Evolutionary conservation across 2,888 invertebrate species (phyloP), one percentile per base, ranked within the genome.

Genomic region (Macropis europaea): DNA sequence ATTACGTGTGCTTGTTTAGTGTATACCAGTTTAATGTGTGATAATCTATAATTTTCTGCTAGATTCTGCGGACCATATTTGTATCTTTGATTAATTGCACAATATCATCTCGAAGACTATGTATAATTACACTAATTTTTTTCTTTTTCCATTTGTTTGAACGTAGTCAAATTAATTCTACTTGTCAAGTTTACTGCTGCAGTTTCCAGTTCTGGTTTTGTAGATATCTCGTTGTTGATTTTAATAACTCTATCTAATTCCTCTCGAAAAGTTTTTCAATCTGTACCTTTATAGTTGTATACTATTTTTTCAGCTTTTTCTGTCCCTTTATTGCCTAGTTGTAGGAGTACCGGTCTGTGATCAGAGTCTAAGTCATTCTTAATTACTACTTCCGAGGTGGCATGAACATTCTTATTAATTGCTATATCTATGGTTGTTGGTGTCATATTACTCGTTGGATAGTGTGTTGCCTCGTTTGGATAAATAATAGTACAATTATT

Each of bases 371-470:
- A 60, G 63, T 80, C 77, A n/a, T 75, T 26, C 5, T 56, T 15
- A 1, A 73, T 43, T 26, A 54, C 15, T 0, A 70, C 15, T 0
- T 78, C 43, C 19, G 73, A 56, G 0, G 77, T 62, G 22, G 71
- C 62, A 0, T 7, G 50, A 0, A 81, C 32, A 34, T 81, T 82
- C 73, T 84, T 84, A 13, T 70, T 81, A 9, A 83, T 28, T 22
- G 68, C 75, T 59, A 84, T 72, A 38, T 84, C 79, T 63, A 84
- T 78, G 28, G 76, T 80, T 47, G 76, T 71, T 6, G 83, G 80
- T 5, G 75, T 80, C 2, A 32, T 73, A 22, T 63, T 68, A 22
- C 79, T 84, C 1, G 45, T 5, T 4, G 82, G 81, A 30, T 64
- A 79, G 19, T 78, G 67, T 7, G 81, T 84, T 1, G 77, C 81